These are phyloP conservation scores for Pseudococcus longispinus DNA, from an alignment of 2,888 invertebrate genomes.

Conservation along the genomic window DNA sequence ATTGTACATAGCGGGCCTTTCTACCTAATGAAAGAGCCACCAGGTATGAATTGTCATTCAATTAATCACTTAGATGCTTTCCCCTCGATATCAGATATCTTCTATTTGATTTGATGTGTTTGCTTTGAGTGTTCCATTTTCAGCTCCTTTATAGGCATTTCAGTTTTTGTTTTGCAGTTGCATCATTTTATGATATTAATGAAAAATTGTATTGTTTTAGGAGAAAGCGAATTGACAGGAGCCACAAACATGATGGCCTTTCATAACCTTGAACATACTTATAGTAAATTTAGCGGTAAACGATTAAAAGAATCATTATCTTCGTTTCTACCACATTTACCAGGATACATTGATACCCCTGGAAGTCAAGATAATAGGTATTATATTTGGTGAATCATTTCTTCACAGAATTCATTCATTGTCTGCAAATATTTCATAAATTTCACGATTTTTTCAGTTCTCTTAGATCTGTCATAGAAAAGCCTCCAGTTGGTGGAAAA, in stretches of 20 bases:
- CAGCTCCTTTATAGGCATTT: neutral
- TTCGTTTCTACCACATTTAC: slow-evolving; percentile 92
- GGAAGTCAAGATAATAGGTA: slow-evolving; percentile 76
- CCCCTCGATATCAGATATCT: neutral
- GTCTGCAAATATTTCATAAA: neutral
- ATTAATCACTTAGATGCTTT: neutral
- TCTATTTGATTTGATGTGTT: neutral
- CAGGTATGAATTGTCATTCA: slow-evolving; percentile 69
- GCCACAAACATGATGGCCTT: slow-evolving; percentile 96
- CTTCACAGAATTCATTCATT: slow-evolving; percentile 34
- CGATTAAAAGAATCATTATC: slow-evolving; percentile 94
- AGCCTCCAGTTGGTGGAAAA: slow-evolving; percentile 91
- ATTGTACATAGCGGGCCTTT: slow-evolving; percentile 98
- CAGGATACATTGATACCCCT: slow-evolving; percentile 93
- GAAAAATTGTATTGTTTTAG: slow-evolving; percentile 65
- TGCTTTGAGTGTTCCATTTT: neutral
- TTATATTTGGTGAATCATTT: slow-evolving; percentile 52
- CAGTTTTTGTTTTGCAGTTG: neutral
- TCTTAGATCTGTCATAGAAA: slow-evolving; percentile 90
- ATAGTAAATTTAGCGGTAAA: slow-evolving; percentile 96
- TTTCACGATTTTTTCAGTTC: slow-evolving; percentile 70
- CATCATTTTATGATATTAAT: neutral
- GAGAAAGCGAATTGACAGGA: slow-evolving; percentile 91
- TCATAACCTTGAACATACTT: slow-evolving; percentile 95
- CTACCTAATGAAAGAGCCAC: slow-evolving; percentile 96